phyloP scores from a whole-genome alignment of 2,797 vertebrate genomes.

The Darevskia mixta region DNA sequence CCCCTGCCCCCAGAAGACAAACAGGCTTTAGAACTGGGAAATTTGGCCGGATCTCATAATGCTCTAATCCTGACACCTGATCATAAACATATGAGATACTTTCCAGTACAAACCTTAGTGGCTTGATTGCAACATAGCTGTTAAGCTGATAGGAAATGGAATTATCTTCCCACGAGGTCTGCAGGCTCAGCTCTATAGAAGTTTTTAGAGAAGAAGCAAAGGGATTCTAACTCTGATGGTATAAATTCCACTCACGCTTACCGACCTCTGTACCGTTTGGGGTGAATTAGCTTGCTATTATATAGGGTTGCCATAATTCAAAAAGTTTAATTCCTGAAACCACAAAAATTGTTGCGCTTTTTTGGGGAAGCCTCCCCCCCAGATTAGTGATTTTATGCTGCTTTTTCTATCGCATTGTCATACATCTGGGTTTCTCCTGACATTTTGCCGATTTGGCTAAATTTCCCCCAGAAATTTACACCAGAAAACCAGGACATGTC shows the following conservation, averaged over 20 bases:
- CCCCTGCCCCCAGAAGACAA: constrained; percentile 11
- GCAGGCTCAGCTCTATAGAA: background rate
- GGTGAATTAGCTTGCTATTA: background rate
- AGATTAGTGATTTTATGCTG: too few relatives aligned
- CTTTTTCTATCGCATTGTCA: too few relatives aligned
- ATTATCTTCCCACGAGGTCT: too few relatives aligned
- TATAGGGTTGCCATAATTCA: too few relatives aligned
- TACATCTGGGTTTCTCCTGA: too few relatives aligned
- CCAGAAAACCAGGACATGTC: too few relatives aligned
- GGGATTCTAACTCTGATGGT: background rate
- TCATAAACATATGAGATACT: background rate
- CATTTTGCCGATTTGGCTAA: too few relatives aligned
- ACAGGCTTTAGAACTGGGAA: background rate
- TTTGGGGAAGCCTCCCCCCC: too few relatives aligned
- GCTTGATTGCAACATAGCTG: background rate
- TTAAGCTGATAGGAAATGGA: background rate
- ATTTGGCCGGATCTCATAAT: constrained; percentile 13
- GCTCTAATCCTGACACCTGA: background rate
- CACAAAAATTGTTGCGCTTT: too few relatives aligned
- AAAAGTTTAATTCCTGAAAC: too few relatives aligned
- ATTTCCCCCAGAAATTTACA: too few relatives aligned
- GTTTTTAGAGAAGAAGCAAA: background rate
- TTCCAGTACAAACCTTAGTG: background rate
- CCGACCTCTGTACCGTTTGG: background rate
- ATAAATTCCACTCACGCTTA: background rate